Conservation (phyloP, 2,113 vertebrate species). For the Sturnus vulgaris region DNA sequence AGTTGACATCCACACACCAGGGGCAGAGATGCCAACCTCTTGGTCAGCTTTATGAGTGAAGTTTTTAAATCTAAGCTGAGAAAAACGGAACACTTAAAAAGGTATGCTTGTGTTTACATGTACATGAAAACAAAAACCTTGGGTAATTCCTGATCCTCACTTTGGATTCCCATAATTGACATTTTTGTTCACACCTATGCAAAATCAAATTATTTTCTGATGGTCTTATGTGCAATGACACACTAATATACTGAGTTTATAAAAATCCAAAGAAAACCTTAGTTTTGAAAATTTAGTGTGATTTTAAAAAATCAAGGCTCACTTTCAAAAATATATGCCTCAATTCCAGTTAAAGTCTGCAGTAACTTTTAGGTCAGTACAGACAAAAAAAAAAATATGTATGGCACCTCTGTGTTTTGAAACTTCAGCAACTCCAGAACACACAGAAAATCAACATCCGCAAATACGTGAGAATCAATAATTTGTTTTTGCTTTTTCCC, state of each 20-base stretch:
- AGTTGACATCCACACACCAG: background rate
- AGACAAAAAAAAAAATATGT: background rate
- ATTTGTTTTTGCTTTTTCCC: background rate
- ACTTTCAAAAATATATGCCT: background rate
- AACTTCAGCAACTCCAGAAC: background rate
- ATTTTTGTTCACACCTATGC: background rate
- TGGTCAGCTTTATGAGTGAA: background rate
- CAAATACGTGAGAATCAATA: background rate
- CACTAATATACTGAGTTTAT: background rate
- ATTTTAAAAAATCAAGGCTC: background rate
- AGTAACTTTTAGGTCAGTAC: background rate
- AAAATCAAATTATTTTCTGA: background rate
- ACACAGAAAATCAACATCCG: background rate
- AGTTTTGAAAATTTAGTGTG: background rate
- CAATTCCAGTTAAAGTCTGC: background rate
- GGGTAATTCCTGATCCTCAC: background rate
- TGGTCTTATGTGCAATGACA: background rate
- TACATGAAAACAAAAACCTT: background rate
- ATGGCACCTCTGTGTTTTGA: background rate
- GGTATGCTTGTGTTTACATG: fast-evolving
- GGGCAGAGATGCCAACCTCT: background rate
- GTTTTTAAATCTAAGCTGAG: background rate
- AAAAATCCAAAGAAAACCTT: background rate
- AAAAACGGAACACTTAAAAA: background rate
- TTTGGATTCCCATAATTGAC: background rate